Base-by-base conservation (phyloP, 1,140 invertebrate genomes). In the Drosophila lowei region DNA sequence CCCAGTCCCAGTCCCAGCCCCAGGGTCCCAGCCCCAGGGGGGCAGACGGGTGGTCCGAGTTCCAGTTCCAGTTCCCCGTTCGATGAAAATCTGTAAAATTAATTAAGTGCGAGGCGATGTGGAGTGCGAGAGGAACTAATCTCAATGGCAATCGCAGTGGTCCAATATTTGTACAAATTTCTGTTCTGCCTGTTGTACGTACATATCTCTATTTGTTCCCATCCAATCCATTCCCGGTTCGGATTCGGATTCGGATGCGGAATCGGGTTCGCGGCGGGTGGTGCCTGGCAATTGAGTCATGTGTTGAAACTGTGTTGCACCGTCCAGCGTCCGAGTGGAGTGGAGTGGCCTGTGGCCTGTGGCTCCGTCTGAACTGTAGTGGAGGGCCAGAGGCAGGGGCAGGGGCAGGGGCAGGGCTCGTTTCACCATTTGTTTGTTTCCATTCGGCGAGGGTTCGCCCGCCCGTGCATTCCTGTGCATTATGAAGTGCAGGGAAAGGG, bases 41-140 rank as follows among this genome's bases (percentile, higher is more conserved):
- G 13, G 4, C 53, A 38, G 41, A 68, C 58, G 66, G 73, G 66
- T 55, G 68, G 59, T 68, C 46, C 18, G 23, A 59, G 16, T 21
- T 18, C 52, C 38, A 44, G 54, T 38, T 55, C 53, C 16, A 43
- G 15, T 23, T 52, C 61, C 53, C 21, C 21, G 2, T 21, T 23
- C 38, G 16, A 49, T 30, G 16, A 38, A 46, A 30, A 44, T 63
- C 41, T 54, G 47, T 75, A 63, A 78, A 86, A 72, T 78, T 78
- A 86, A 86, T 86, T 78, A 67, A 88, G 83, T 86, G 81, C 65
- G 65, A 76, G 74, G 62, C 67, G 48, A 84, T 65, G 34, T 43
- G 16, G 46, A 13, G 66, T 21, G 41, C 25, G 23, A 42, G 52
- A 48, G 46, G 56, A 28, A 50, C 44, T 28, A 25, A 41, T 57